Base-by-base conservation (phyloP, 2,888 invertebrate genomes). In the Tetropium fuscum region DNA sequence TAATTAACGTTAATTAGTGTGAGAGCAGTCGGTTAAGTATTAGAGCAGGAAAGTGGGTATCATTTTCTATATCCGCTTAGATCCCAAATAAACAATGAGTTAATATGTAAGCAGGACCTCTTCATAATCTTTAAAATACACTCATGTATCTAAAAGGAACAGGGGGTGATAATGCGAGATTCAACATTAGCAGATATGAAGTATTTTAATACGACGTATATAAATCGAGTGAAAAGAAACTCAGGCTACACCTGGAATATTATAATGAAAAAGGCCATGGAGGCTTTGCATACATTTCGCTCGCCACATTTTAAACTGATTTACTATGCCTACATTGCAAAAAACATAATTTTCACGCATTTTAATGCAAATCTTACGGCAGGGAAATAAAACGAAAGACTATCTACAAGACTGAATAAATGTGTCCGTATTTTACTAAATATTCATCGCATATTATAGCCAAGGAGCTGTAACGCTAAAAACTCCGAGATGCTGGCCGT, bases 1-100 rank as follows among this genome's bases (percentile, higher is more conserved):
- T n/a, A n/a, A n/a, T n/a, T n/a, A n/a, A n/a, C n/a, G n/a, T n/a
- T n/a, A n/a, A 38, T 49, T 49, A 49, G 38, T 38, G 38, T 49
- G 32, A 49, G 38, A 49, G 27, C 49, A 49, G 38, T 49, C 49
- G 49, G 16, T 13, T 44, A 18, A 44, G 16, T 16, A 7, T 44
- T 20, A 30, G 44, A 30, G 27, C 44, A 30, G 30, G 44, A 27
- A 25, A 25, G 41, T 27, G 19, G n/a, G 25, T 44, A 44, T 27
- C 25, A 44, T 27, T 30, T 34, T 27, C 44, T 44, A 43, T 25
- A n/a, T 27, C 27, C 16, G n/a, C 44, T 8, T 44, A 44, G 27
- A 27, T 16, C 44, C 44, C 27, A 18, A 30, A 44, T 27, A 44
- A 44, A 44, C 44, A 44, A 44, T 27, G 27, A 44, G 27, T 44